Evolutionary conservation across 2,888 invertebrate genomes (phyloP).

Genomic region (Monoplex corrugatus): DNA sequence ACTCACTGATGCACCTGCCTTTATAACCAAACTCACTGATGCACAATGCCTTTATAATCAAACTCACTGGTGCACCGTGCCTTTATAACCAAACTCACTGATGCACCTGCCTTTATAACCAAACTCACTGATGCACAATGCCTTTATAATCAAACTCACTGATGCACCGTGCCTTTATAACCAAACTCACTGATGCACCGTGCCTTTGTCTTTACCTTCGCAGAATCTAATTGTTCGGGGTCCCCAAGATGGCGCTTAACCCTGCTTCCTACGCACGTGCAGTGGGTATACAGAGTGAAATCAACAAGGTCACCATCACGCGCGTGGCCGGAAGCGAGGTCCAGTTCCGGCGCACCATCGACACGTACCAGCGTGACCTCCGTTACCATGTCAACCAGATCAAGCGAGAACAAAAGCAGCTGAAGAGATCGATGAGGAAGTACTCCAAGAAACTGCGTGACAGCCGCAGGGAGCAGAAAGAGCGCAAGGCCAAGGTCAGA

Average conservation of each 20-base stretch:
- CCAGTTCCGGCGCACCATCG: slow-evolving; percentile 66
- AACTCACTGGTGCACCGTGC: too few species aligned
- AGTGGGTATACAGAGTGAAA: slow-evolving; percentile 71
- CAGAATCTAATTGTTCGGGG: slow-evolving; percentile 25
- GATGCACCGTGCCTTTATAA: neutral
- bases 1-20: too few species aligned
- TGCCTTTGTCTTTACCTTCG: neutral
- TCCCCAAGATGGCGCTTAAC: slow-evolving; percentile 62
- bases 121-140: too few species aligned
- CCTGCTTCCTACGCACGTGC: slow-evolving; percentile 69
- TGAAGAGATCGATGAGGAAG: slow-evolving; percentile 60
- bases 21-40: too few species aligned
- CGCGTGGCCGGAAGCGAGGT: slow-evolving; percentile 71
- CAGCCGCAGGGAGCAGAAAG: slow-evolving; percentile 59
- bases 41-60: too few species aligned
- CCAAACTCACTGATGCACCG: neutral
- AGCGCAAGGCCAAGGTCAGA: slow-evolving; percentile 46
- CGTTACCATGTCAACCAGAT: slow-evolving; percentile 65
- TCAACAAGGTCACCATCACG: slow-evolving; percentile 68
- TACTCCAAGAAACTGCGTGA: slow-evolving; percentile 64
- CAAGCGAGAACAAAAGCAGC: slow-evolving; percentile 63
- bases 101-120: too few species aligned
- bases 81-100: too few species aligned
- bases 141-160: too few species aligned
- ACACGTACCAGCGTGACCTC: slow-evolving; percentile 66